Conservation (phyloP, 2,113 vertebrate species). For the Oreamnos americanus region DNA sequence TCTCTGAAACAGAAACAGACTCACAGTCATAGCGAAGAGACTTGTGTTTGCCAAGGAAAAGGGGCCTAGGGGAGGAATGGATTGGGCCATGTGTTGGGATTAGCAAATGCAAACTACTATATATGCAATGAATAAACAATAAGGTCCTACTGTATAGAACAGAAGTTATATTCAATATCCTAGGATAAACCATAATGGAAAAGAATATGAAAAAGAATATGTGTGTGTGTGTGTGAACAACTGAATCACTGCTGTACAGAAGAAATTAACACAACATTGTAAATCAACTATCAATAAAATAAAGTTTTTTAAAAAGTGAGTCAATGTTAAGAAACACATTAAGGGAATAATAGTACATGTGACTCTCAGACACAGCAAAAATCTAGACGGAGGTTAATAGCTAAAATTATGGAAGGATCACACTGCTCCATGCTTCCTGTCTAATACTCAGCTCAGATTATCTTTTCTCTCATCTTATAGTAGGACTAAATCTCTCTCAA, state of each 20-base stretch:
- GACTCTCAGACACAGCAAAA: background rate
- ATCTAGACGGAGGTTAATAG: background rate
- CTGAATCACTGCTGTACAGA: background rate
- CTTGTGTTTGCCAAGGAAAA: background rate
- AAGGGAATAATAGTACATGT: background rate
- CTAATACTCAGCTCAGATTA: background rate
- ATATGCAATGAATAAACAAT: background rate
- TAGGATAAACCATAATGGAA: background rate
- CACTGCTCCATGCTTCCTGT: background rate
- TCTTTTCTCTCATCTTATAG: background rate
- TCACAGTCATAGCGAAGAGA: background rate
- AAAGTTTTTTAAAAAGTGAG: background rate
- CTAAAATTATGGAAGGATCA: background rate
- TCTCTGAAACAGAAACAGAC: background rate
- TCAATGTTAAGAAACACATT: background rate
- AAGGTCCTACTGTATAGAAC: background rate
- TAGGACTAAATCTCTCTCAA: background rate
- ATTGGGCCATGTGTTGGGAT: background rate
- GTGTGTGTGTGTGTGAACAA: background rate
- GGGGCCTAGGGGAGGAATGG: background rate
- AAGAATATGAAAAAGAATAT: background rate
- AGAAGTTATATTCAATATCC: background rate
- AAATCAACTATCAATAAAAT: background rate
- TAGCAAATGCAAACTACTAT: background rate
- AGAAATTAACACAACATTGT: background rate